These are phyloP conservation scores for Scolopax mira DNA, from an alignment of 2,113 vertebrate species.

Conservation along the genomic window DNA sequence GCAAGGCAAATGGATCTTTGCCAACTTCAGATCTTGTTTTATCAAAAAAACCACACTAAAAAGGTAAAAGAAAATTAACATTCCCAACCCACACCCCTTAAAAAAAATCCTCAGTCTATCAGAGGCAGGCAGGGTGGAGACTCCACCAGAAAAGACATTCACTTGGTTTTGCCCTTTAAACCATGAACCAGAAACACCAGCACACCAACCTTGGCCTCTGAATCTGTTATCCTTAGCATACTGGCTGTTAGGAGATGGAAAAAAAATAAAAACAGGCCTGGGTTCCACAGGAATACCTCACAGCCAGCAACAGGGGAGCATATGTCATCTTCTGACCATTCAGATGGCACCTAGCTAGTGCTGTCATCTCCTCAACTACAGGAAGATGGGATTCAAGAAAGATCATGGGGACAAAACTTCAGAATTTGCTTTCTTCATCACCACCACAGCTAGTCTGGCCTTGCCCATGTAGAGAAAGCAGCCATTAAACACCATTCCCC, in stretches of 20 bases:
- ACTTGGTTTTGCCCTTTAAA: background rate
- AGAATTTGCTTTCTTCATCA: background rate
- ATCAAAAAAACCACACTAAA: background rate
- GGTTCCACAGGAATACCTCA: background rate
- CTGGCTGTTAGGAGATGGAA: background rate
- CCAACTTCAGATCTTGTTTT: background rate
- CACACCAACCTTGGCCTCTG: background rate
- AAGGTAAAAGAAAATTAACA: background rate
- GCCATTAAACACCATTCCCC: background rate
- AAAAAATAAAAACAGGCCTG: background rate
- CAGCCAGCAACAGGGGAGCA: background rate
- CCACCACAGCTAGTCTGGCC: fast-evolving
- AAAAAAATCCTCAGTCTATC: background rate
- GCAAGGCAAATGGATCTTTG: background rate
- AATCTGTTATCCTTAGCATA: background rate
- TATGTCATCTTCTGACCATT: background rate
- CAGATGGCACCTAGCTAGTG: background rate
- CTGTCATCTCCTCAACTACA: fast-evolving
- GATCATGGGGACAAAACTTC: fast-evolving
- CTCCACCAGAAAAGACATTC: background rate
- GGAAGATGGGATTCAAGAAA: background rate
- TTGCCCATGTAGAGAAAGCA: background rate
- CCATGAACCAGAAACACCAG: background rate
- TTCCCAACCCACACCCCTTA: background rate
- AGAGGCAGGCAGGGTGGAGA: background rate